Base-by-base conservation (phyloP, 2,113 vertebrate genomes). In the Sinocyclocheilus maitianheensis region DNA sequence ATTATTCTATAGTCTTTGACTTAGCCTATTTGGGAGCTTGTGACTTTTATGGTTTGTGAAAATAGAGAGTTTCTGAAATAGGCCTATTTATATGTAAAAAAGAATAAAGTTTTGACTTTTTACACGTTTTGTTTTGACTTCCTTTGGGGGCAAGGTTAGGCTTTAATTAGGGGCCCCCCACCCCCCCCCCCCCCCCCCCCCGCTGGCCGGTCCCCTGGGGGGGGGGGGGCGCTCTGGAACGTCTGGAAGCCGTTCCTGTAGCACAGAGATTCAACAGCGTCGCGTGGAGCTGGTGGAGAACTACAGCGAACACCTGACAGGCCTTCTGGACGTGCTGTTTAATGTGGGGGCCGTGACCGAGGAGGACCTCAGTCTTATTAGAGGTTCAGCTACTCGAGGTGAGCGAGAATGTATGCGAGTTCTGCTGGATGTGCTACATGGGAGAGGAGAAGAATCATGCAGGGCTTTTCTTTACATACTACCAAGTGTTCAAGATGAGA, bases 401-500 rank as follows among this genome's bases (percentile, higher is more conserved):
- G 86, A 89, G 12, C 72, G 87, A 18, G 87, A 90, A 34, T 51
- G 86, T 58, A 88, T 91, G 88, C 78, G 91, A 72, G 62, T 22
- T 6, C 84, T 92, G 72, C 84, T 92, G 83, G 90, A 91, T 53
- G 91, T 92, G 4, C 87, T 92, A 20, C 58, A 90, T 2, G 87
- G 90, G 0, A 84, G 91, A 65, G 91, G 91, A 18, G 91, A 92
- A 67, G 91, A 92, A 20, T 79, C 90, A 1, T 91, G 90, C 14
- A 87, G 88, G 0, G 91, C 87, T 1, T 90, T 92, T 37, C 46
- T 89, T 4, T 69, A 67, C 14, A n/a, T 89, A 0, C 85, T 92
- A 43, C 55, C 80, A 65, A 87, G 55, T 5, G 20, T 67, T 18
- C 30, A 83, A 63, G 20, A 24, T 7, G 5, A 43, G 11, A 20